Evolutionary conservation across 1,140 invertebrate species (phyloP), one percentile per base, ranked within the genome.

Genomic region (Lysiphlebus fabarum): DNA sequence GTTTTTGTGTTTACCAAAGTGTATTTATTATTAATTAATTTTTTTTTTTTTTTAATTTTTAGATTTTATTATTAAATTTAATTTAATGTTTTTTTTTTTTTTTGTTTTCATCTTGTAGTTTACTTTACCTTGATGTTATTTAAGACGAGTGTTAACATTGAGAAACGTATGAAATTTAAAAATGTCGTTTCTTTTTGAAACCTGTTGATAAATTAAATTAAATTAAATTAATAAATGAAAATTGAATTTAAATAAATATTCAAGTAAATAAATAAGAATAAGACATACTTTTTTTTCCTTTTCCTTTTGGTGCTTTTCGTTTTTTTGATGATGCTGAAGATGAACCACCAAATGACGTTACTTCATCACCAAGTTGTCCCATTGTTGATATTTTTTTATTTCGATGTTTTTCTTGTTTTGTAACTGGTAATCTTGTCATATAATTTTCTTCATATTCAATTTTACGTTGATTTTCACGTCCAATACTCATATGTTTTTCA

Each of bases 361-460:
- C 82, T 80, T 95, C 91, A 75, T 90, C 85, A 54, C 90, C 91
- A 56, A 96, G 78, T 63, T 82, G 84, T 60, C 89, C 88, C 55
- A 93, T 76, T 12, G 90, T 91, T 14, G 89, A 86, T 59, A 93
- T 76, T 69, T 89, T 85, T 66, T 86, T 87, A 66, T 85, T 83
- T 65, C 83, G 84, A 71, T 92, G 90, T 72, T 90, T 92, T 60
- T 97, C 92, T 68, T 89, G 86, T 79, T 95, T 95, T 36, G 89
- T 91, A 5, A 92, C 82, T 44, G 91, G 89, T 67, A 96, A 82
- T 63, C 95, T 87, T 48, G 92, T 92, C 71, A 97, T 86, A 72
- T 95, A 92, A 59, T 89, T 90, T 80, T 98, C 95, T 82, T 98
- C 95, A 80, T 94, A 97, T 67, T 88, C 86, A 70, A 86, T 84